Evolutionary conservation across 1,140 invertebrate species (phyloP), one percentile per base, ranked within the genome.

Genomic region (Agraylea sexmaculata): DNA sequence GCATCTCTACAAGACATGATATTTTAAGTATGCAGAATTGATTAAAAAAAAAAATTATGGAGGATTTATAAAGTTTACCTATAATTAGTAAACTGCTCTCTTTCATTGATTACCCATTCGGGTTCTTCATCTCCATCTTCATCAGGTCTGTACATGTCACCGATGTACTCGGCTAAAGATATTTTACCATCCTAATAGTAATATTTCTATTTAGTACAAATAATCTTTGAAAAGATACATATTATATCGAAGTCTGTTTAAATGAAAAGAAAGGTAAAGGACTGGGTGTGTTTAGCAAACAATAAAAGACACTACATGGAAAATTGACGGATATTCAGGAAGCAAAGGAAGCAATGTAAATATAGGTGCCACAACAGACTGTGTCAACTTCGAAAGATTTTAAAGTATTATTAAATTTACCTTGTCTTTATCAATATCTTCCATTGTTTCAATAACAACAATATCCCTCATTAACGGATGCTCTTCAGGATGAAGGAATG

Each of bases 371-470:
- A n/a, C n/a, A n/a, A n/a, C n/a, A n/a, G n/a, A n/a, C n/a, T n/a
- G n/a, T n/a, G n/a, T n/a, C n/a, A n/a, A n/a, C n/a, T 8, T 18
- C n/a, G 34, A 44, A 20, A 27, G 12, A 42, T 25, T 44, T 30
- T 44, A 12, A 29, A 43, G n/a, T 17, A 15, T 75, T 37, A 48
- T 70, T n/a, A n/a, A n/a, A n/a, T n/a, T n/a, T 69, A 42, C 88
- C 83, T 83, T 81, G 66, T 99, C 83, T 56, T 92, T 95, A 57
- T 99, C 95, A 57, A 99, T 90, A 58, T 98, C 94, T 62, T 96
- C 91, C 56, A 97, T 75, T 1, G 95, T 98, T 73, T 99, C 95
- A 18, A 80, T 52, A 0, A 98, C 82, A 18, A 99, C 87, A 42
- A 98, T 75, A 53, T 92, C 81, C 48, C 78, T 77, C 92, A 97